These are phyloP conservation scores for Meghimatium bilineatum DNA, from an alignment of 2,888 invertebrate species.

Conservation along the genomic window DNA sequence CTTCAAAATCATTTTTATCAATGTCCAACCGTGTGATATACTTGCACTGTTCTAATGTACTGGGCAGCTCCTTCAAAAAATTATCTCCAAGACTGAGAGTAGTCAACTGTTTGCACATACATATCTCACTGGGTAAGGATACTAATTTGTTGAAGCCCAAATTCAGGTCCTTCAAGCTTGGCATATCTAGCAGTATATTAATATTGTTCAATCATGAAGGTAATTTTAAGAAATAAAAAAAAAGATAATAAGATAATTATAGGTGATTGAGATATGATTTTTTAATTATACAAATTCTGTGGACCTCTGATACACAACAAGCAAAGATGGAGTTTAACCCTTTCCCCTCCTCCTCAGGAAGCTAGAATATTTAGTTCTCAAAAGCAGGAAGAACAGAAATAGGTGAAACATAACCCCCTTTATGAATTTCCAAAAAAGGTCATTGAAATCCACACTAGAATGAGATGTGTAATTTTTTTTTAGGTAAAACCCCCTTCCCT, in stretches of 20 bases:
- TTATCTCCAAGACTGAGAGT: slow-evolving; percentile 58
- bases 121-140: slow-evolving; percentile 60
- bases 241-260: not conserved
- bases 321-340: no score
- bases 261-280: not conserved
- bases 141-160: slow-evolving; percentile 59
- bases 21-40: slow-evolving; percentile 58
- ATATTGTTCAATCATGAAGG: not conserved
- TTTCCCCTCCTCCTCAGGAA: no score
- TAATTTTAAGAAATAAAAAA: not conserved
- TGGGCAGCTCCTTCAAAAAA: slow-evolving; percentile 58
- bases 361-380: no score
- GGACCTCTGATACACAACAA: no score
- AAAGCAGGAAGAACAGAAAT: no score
- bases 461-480: no score
- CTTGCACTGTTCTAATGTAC: slow-evolving; percentile 56
- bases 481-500: no score
- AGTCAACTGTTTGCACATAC: slow-evolving; percentile 56
- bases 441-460: no score
- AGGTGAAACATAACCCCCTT: no score
- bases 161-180: slow-evolving; percentile 60
- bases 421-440: no score
- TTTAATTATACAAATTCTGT: not conserved
- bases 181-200: slow-evolving; percentile 48
- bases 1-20: slow-evolving; percentile 60